Conservation (phyloP, 2,113 vertebrate genomes). For the Ibidorhyncha struthersii region DNA sequence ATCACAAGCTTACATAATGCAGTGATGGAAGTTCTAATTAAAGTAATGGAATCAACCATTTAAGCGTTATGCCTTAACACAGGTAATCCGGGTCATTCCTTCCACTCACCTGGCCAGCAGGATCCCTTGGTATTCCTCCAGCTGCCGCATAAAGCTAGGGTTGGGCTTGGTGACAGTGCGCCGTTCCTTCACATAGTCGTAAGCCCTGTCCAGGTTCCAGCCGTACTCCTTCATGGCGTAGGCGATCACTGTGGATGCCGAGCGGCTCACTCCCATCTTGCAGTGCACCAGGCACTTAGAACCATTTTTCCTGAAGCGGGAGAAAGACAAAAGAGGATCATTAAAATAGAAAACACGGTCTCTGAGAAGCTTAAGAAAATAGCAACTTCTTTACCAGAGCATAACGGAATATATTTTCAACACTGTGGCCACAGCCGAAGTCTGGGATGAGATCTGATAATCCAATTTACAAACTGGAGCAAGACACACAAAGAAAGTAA, state of each 20-base stretch:
- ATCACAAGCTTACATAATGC: accelerated
- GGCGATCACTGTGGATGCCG: constrained; percentile 95
- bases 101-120: constrained; percentile 89
- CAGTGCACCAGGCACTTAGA: constrained; percentile 98
- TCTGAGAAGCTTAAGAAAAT: background rate
- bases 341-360: background rate
- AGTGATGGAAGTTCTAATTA: background rate
- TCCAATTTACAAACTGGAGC: constrained; percentile 40
- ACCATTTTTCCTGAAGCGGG: constrained; percentile 86
- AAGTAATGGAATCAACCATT: background rate
- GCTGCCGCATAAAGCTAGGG: constrained; percentile 96
- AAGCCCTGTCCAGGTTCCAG: constrained; percentile 94
- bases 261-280: constrained; percentile 98
- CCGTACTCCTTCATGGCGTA: constrained; percentile 99
- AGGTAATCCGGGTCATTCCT: background rate
- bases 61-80: accelerated
- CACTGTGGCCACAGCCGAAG: background rate
- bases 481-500: background rate
- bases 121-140: constrained; percentile 98
- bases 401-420: background rate
- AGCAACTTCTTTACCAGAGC: background rate
- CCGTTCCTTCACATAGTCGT: constrained; percentile 92
- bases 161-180: constrained; percentile 94
- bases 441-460: constrained; percentile 20
- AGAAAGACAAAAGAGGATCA: background rate